Base-by-base conservation (phyloP, 2,797 vertebrate species). In the Ptychadena robeensis region DNA sequence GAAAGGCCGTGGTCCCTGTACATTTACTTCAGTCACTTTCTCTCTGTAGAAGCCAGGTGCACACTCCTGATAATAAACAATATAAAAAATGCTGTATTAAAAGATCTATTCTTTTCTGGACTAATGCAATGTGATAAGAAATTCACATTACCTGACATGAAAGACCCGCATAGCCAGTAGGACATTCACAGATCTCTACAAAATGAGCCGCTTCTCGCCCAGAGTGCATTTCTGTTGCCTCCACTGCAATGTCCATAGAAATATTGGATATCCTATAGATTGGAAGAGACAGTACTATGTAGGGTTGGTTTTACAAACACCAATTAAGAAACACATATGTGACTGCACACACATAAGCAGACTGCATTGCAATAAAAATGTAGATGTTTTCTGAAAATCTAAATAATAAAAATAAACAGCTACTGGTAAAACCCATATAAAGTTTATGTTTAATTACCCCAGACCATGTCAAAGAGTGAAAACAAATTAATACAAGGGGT, bases 161-260 rank as follows among this genome's bases (percentile, higher is more conserved):
- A 71, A 96, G 89, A 63, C 97, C 98, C 0, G 90, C 82, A 11
- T 97, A 94, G 69, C 96, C 96, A n/a, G 80, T 57, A 7, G 97
- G 97, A 86, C 98, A 99, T 34, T 87, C n/a, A n/a, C 98, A 99
- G 0, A 91, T 93, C 89, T 99, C 98, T 0, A 99, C 88, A 27
- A 93, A 88, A 68, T 82, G 89, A 18, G 96, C 95, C 30, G 9
- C 30, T 74, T 88, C 82, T 25, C 73, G 80, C 0, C 70, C 88
- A 0, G 85, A 68, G 30, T 89, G 87, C 67, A 64, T 88, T 8
- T 89, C 92, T 11, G 89, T 91, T 1, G 82, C 90, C 77, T 95
- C 92, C 59, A 93, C 85, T 4, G 95, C 95, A 1, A 92, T 93
- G 80, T 97, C 97, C 95, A 99, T 90, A 9, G 95, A 96, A 82